phyloP scores from a whole-genome alignment of 2,113 vertebrate genomes.

The Phaetusa simplex region DNA sequence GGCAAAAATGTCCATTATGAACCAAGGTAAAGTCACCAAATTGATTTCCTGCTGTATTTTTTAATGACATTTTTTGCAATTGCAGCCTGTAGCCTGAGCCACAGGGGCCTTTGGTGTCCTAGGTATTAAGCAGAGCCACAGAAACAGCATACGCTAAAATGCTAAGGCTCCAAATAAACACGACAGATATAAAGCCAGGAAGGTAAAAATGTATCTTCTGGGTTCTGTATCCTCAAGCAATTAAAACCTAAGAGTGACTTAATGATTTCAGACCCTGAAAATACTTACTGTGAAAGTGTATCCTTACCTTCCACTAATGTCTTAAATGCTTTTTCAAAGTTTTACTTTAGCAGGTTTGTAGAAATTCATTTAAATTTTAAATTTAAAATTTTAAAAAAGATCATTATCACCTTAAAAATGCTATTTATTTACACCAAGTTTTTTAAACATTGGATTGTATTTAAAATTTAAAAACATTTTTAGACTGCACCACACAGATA shows the following conservation, averaged over 20 bases:
- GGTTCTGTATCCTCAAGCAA: not conserved
- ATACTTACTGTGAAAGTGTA: not conserved
- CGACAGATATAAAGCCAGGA: not conserved
- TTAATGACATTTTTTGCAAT: slow-evolving; percentile 5
- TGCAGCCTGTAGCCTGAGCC: not conserved
- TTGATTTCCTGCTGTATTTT: slow-evolving; percentile 50
- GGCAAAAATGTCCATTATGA: slow-evolving; percentile 9
- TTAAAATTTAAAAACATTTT: not conserved
- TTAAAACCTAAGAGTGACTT: not conserved
- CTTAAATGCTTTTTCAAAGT: not conserved
- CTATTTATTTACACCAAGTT: not conserved
- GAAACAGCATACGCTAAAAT: not conserved
- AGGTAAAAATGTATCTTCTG: not conserved
- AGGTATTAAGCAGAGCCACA: not conserved
- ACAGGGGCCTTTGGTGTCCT: not conserved
- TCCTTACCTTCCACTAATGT: not conserved
- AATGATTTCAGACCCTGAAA: not conserved
- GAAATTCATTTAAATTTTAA: not conserved
- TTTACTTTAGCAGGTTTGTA: not conserved
- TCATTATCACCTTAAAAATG: not conserved
- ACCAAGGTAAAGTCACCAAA: not conserved
- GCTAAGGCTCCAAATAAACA: not conserved
- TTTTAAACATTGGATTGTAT: not conserved
- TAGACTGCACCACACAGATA: not conserved
- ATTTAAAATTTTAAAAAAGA: not conserved